phyloP scores from a whole-genome alignment of 1,140 invertebrate genomes.

The Copidosoma floridanum region DNA sequence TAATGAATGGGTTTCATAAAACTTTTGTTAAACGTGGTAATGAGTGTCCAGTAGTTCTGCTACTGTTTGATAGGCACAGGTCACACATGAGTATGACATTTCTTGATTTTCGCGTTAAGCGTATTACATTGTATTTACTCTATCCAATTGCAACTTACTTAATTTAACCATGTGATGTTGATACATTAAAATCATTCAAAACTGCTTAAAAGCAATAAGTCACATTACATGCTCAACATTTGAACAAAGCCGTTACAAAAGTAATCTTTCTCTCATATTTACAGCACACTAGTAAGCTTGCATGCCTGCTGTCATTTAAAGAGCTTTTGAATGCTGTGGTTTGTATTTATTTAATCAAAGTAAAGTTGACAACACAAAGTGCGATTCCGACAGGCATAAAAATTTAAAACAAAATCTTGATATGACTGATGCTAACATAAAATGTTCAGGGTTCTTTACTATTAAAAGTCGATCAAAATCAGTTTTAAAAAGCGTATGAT shows the following conservation, averaged over 20 bases:
- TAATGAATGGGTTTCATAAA: too few relatives aligned
- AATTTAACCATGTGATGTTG: constrained; percentile 49
- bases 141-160: constrained; percentile 48
- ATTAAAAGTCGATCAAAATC: not conserved
- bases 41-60: too few relatives aligned
- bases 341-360: constrained; percentile 41
- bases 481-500: too few relatives aligned
- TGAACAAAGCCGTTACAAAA: constrained; percentile 35
- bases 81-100: constrained; percentile 35
- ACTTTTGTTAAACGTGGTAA: too few relatives aligned
- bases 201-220: constrained; percentile 40
- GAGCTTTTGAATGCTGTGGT: constrained; percentile 42
- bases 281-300: constrained; percentile 25
- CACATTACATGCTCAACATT: constrained; percentile 25
- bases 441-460: not conserved
- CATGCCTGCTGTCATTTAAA: constrained; percentile 36
- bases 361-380: constrained; percentile 39
- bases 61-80: constrained; percentile 43
- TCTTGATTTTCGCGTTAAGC: constrained; percentile 34
- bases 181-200: constrained; percentile 45
- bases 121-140: constrained; percentile 35
- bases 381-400: constrained; percentile 28
- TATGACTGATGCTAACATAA: not conserved
- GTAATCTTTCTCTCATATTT: constrained; percentile 41
- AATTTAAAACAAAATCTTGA: not conserved